Evolutionary conservation across 2,888 invertebrate genomes (phyloP).

Genomic region (Melangyna quadrimaculata): DNA sequence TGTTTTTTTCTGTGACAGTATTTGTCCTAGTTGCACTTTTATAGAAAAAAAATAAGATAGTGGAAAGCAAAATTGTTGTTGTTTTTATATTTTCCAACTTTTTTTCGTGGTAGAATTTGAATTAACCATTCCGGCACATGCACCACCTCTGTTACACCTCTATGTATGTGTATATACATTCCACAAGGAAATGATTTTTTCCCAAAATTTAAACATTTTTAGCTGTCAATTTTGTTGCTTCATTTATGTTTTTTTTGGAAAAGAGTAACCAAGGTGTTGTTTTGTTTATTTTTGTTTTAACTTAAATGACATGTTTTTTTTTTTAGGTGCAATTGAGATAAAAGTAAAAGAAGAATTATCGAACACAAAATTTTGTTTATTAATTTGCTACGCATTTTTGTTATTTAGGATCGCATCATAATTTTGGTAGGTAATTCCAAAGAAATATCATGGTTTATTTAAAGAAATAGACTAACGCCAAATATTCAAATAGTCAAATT

Average conservation of each 20-base stretch:
- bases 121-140: slow-evolving; percentile 9
- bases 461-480: no score
- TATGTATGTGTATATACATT: not conserved
- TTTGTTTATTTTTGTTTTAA: not conserved
- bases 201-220: not conserved
- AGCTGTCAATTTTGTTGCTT: not conserved
- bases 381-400: no score
- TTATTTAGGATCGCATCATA: no score
- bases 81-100: slow-evolving; percentile 1
- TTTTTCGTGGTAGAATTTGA: not conserved
- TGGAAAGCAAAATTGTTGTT: not conserved
- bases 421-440: no score
- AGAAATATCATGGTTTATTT: no score
- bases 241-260: not conserved
- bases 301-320: not conserved
- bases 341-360: no score
- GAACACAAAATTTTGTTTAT: no score
- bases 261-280: not conserved
- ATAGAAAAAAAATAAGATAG: not conserved
- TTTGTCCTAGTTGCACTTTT: slow-evolving; percentile 20
- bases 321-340: not conserved
- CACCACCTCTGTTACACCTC: not conserved
- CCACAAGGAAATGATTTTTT: not conserved
- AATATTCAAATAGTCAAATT: no score
- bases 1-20: not conserved